A percentile compares a stretch with the other conserved stretches of the same genome.
These are phyloP conservation scores for Struthidea cinerea DNA, from an alignment of 2,113 vertebrate genomes.

Conservation along the genomic window DNA sequence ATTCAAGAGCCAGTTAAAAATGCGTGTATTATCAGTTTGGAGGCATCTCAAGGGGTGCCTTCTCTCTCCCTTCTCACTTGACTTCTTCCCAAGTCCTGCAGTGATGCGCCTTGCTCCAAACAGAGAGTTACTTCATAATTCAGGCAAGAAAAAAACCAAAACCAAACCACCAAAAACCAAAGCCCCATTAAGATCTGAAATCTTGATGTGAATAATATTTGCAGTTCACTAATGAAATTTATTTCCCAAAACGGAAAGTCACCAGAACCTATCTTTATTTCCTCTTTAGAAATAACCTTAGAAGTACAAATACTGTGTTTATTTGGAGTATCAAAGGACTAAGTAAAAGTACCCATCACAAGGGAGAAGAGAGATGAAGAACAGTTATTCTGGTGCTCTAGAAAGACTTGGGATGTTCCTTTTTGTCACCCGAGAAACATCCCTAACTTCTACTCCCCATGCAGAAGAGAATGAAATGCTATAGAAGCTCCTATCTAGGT, in stretches of 20 bases:
- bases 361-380: background rate
- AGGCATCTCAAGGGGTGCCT: background rate
- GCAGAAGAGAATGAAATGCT: background rate
- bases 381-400: background rate
- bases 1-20: background rate
- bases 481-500: constrained; percentile 38
- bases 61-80: background rate
- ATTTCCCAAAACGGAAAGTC: background rate
- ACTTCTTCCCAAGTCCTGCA: background rate
- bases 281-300: background rate
- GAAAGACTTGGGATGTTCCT: constrained; percentile 15
- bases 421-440: constrained; percentile 38
- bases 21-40: background rate
- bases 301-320: background rate
- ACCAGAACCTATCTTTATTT: background rate
- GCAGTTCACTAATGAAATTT: background rate
- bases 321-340: background rate
- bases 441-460: constrained; percentile 14
- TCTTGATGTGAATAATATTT: background rate
- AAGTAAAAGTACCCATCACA: background rate
- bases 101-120: background rate
- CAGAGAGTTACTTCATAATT: background rate
- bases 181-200: background rate
- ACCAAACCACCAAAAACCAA: background rate
- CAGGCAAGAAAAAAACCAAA: background rate